Evolutionary conservation across 2,797 vertebrate genomes (phyloP), one percentile per base, ranked within the genome.

Genomic region (Ispidina lecontei): DNA sequence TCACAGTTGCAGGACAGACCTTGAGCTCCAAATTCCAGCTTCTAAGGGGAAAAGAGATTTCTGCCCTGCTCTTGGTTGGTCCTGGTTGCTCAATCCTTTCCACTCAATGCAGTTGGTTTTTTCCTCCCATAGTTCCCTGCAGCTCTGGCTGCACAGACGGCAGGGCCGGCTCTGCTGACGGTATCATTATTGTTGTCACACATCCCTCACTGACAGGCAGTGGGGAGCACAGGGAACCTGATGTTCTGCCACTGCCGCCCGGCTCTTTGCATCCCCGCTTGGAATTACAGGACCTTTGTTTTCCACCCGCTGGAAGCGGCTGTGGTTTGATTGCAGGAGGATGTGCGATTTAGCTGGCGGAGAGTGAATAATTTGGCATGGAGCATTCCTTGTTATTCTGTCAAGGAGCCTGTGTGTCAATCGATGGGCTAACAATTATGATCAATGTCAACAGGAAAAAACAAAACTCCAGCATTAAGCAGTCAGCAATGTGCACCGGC

Each of bases 181-280:
- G 89, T 25, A 56, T 90, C 78, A 10, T 74, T 91, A 74, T 52
- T 91, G 92, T 91, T 95, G 93, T 93, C 93, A 93, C 93, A 91
- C 37, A 11, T 47, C 43, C 52, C 7, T 31, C n/a, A 17, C 65
- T 94, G 91, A 83, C 92, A 93, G 92, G 92, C 69, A 3, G 86
- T 82, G 96, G 97, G 96, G 97, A 97, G 96, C 97, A 91, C 95
- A 49, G 39, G 70, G 90, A 94, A 47, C 91, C 90, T 96, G 89
- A 89, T 94, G 94, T 96, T 89, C 93, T 68, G 93, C 65, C 31
- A 2, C 92, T 84, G 67, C 71, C 17, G 33, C 74, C 84, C n/a
- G 2, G 81, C 74, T 67, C 86, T 43, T 56, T 8, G 1, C 79
- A 41, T 60, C 64, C 35, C 58, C 44, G 1, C 65, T 23, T 7